Percentiles rank a stretch among this genome's conserved stretches.
Conservation (phyloP, 37 sponge, comb jelly and placozoan genomes). For the Eunapius fragilis region DNA sequence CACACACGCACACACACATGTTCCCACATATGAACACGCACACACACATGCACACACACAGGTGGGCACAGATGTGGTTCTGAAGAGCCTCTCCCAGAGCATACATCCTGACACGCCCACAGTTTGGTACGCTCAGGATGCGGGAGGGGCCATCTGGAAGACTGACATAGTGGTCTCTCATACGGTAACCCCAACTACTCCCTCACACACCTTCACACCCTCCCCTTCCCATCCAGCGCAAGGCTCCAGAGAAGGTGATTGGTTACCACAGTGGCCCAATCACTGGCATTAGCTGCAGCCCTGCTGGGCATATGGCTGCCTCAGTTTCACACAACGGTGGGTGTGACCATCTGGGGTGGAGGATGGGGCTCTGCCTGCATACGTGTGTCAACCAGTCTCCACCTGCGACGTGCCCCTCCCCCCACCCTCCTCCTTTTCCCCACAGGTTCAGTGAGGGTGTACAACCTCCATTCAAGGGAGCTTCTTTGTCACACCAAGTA, state of each 20-base stretch:
- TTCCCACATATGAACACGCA: too few relatives aligned
- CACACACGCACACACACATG: too few relatives aligned
- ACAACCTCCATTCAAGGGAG: constrained; percentile 47
- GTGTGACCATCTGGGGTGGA: background rate
- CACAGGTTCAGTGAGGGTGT: constrained; percentile 72
- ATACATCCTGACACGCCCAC: constrained; percentile 86
- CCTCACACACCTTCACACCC: background rate
- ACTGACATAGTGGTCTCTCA: constrained; percentile 90
- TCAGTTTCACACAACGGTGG: constrained; percentile 70
- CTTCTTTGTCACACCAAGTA: constrained; percentile 67
- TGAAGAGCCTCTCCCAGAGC: constrained; percentile 74
- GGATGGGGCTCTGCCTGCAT: background rate
- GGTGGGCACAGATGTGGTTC: constrained; percentile 77
- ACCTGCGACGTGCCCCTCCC: too few relatives aligned
- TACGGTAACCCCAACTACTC: constrained; percentile 64
- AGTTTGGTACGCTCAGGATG: constrained; percentile 97
- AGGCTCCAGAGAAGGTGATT: constrained; percentile 84
- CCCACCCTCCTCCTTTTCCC: background rate
- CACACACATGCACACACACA: constrained; percentile 7
- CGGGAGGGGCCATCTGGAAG: constrained; percentile 95
- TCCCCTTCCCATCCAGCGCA: constrained; percentile 51
- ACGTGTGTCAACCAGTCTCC: too few relatives aligned
- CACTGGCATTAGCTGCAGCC: constrained; percentile 63
- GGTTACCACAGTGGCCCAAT: constrained; percentile 90
- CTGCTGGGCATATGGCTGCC: constrained; percentile 69